Base-by-base conservation (phyloP, 2,888 invertebrate genomes). In the Clusia tigrina region DNA sequence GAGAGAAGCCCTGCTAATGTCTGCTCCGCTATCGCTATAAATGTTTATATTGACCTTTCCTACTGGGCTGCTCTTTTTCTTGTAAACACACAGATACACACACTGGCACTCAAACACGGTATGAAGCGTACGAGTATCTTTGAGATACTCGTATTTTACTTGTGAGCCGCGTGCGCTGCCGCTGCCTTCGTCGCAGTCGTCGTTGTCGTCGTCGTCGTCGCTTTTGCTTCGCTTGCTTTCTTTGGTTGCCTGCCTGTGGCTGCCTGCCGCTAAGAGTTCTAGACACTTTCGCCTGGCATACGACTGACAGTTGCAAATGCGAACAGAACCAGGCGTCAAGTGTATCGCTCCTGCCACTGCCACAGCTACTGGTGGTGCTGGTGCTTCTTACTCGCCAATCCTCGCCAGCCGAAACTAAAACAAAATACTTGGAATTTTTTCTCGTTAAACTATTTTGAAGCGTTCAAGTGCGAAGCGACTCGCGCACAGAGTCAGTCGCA, bases 201-300 rank as follows among this genome's bases (percentile, higher is more conserved):
- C 17, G 48, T 53, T 52, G 17, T 55, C 15, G 12, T 42, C 52
- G 24, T 2, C 42, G n/a, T 3, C 1, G 23, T 20, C 2, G 25
- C 18, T 54, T 6, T 17, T 20, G 17, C 37, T 18, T 56, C 54
- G n/a, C 59, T 64, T 61, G 9, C 32, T 58, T 42, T 38, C 54
- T 32, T 63, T 54, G 51, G 46, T 60, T 62, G 48, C n/a, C n/a
- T n/a, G n/a, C n/a, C n/a, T n/a, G n/a, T n/a, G n/a, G n/a, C n/a
- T n/a, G n/a, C n/a, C n/a, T n/a, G n/a, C 22, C 69, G 67, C 68
- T 68, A 68, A 72, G 76, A 78, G 78, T 79, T 79, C 78, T 79
- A 78, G 74, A 78, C 76, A 79, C 78, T 76, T 78, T 78, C 71
- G 71, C 75, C 71, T 70, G 70, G 69, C 69, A 69, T 65, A 64